Base-by-base conservation (phyloP, 92 coral and sea anemone species). In the Phenganax stokvisi region DNA sequence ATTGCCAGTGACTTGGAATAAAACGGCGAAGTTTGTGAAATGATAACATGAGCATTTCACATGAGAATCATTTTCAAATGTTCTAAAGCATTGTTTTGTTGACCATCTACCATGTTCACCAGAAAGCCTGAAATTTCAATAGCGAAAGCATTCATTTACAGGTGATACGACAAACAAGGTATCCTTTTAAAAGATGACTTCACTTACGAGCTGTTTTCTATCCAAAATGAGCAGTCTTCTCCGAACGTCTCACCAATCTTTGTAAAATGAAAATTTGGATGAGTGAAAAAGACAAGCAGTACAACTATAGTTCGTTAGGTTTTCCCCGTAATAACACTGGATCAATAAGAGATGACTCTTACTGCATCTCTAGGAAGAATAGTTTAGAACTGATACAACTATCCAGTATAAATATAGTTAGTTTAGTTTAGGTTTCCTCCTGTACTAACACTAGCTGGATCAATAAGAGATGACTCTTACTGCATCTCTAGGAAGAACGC, bases 41-140 rank as follows among this genome's bases (percentile, higher is more conserved):
- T 79, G 83, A 20, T 51, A 11, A n/a, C 83, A 79, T 37, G 44
- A 51, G 65, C 83, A 79, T 53, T 54, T 8, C 10, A 79, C 53
- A 20, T 79, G 83, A n/a, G 58, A 62, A 51, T 79, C 17, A 16
- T 79, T 64, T 64, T 63, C 72, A 54, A 51, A 79, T 30, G 29
- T 28, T 63, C 20, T 13, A 9, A 0, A 0, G 54, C 83, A 79
- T 13, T 54, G 16, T 10, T 9, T 37, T 16, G 83, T 79, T 3
- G 83, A 79, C 83, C 83, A 79, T 57, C 74, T 8, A 54, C 74
- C 83, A 64, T 79, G 74, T 63, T 79, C 74, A 47, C 83, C 83
- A 37, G 81, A 63, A 12, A n/a, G 10, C 13, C 83, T 64, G 60
- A n/a, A 79, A 79, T 51, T 6, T 20, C 9, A 20, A 20, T 12